Evolutionary conservation across 2,888 invertebrate genomes (phyloP).

Genomic region (Hirtodrosophila confusa): DNA sequence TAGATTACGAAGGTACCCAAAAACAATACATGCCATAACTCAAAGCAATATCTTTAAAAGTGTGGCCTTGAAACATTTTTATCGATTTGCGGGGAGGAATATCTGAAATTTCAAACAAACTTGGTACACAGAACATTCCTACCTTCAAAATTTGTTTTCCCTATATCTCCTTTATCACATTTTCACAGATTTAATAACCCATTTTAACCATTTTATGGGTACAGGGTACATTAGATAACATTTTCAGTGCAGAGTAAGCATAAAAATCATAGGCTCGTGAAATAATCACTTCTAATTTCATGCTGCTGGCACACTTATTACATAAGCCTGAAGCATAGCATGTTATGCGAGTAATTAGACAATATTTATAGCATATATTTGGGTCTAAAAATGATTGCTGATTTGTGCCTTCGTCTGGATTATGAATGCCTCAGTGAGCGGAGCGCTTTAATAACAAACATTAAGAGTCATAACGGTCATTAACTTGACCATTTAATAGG

Average conservation of each 20-base stretch:
- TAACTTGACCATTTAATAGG: constrained; percentile 13
- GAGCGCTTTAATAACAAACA: neutral
- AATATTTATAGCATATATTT: constrained; percentile 6
- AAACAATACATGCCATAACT: no score
- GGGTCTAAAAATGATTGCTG: neutral
- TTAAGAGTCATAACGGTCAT: constrained; percentile 21
- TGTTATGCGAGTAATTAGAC: neutral
- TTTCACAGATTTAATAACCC: no score
- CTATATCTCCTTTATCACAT: no score
- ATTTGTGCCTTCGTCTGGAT: neutral
- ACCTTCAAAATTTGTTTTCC: no score
- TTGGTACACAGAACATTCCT: no score
- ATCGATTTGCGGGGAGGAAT: no score
- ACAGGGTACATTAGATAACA: neutral
- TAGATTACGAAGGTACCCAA: no score
- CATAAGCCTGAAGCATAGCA: no score
- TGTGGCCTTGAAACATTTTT: no score
- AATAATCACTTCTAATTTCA: constrained; percentile 5
- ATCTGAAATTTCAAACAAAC: no score
- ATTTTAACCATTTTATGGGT: no score
- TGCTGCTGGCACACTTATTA: neutral
- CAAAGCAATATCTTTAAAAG: no score
- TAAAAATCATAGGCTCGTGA: neutral
- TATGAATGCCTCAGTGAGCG: constrained; percentile 1
- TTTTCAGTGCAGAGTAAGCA: neutral